Conservation (phyloP, 2,888 invertebrate genomes). For the Parthenolecanium corni region DNA sequence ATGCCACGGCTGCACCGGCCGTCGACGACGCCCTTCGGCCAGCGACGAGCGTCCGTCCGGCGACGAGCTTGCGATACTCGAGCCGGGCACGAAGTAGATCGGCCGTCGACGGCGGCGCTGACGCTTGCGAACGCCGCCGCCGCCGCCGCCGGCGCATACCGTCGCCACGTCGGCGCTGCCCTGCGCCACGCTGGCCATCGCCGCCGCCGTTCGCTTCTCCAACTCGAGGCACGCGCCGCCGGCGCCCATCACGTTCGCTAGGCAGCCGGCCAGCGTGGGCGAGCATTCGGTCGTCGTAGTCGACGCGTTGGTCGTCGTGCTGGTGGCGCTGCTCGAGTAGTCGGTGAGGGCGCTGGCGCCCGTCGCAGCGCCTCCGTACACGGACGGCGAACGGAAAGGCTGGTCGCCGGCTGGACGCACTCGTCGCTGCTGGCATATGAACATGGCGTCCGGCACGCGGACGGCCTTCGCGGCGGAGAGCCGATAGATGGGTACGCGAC, state of each 20-base stretch:
- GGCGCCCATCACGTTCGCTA: conserved; percentile 9
- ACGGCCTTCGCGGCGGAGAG: not conserved
- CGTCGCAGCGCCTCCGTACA: not conserved
- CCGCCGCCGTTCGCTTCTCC: not conserved
- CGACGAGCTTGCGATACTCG: conserved; percentile 25
- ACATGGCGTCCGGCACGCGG: not conserved
- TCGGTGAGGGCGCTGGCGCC: not conserved
- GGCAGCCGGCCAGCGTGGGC: conserved; percentile 13
- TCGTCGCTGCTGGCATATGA: conserved; percentile 14
- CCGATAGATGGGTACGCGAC: not conserved
- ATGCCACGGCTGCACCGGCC: conserved; percentile 32
- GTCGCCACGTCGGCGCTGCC: not conserved
- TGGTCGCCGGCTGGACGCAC: not conserved
- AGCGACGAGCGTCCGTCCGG: conserved; percentile 29
- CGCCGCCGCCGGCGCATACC: not conserved
- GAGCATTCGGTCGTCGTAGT: conserved; percentile 10
- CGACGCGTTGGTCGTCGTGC: not conserved
- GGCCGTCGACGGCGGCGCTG: conserved; percentile 12
- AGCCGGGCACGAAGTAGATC: not conserved
- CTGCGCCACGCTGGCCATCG: not conserved
- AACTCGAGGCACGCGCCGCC: not conserved
- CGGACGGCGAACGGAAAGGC: not conserved
- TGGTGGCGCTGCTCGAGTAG: not conserved
- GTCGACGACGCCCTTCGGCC: conserved; percentile 28
- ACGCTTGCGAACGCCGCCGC: not conserved